Evolutionary conservation across 2,797 vertebrate genomes (phyloP).

Genomic region (Fringilla coelebs): DNA sequence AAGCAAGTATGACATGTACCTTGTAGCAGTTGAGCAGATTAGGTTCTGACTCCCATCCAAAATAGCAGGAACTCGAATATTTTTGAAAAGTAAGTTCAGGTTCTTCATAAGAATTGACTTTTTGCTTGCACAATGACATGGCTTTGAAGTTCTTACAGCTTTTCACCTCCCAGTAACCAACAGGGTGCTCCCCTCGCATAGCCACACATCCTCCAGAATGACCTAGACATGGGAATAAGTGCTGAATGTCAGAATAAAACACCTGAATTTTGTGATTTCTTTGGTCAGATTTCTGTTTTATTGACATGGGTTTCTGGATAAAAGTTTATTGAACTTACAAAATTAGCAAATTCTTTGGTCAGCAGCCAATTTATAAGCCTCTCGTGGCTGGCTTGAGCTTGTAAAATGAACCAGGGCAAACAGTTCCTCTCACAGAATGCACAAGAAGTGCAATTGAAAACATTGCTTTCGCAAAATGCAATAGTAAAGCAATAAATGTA

Average conservation of each 20-base stretch:
- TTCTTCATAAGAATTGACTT: slow-evolving; percentile 70
- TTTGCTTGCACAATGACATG: slow-evolving; percentile 88
- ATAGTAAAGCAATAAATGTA: slow-evolving; percentile 18
- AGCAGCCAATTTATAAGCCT: slow-evolving; percentile 8
- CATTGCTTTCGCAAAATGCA: slow-evolving; percentile 21
- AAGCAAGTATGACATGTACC: slow-evolving; percentile 66
- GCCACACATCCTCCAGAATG: slow-evolving; percentile 86
- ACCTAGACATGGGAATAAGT: slow-evolving; percentile 65
- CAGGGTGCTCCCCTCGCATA: slow-evolving; percentile 77
- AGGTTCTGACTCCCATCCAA: slow-evolving; percentile 87
- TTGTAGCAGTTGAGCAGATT: slow-evolving; percentile 87
- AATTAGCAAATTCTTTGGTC: slow-evolving; percentile 14
- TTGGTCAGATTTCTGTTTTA: background rate
- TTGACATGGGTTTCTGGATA: background rate
- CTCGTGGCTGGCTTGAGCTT: background rate
- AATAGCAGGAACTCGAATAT: slow-evolving; percentile 79
- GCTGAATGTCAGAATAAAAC: background rate
- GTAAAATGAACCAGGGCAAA: background rate
- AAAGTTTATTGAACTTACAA: background rate
- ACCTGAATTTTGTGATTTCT: background rate
- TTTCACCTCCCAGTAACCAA: slow-evolving; percentile 92
- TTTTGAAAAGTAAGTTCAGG: slow-evolving; percentile 71
- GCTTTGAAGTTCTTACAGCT: slow-evolving; percentile 85
- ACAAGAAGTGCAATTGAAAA: slow-evolving; percentile 35
- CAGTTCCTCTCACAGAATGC: slow-evolving; percentile 10